phyloP scores from a whole-genome alignment of 2,113 vertebrate species.

The Paramormyrops kingsleyae region DNA sequence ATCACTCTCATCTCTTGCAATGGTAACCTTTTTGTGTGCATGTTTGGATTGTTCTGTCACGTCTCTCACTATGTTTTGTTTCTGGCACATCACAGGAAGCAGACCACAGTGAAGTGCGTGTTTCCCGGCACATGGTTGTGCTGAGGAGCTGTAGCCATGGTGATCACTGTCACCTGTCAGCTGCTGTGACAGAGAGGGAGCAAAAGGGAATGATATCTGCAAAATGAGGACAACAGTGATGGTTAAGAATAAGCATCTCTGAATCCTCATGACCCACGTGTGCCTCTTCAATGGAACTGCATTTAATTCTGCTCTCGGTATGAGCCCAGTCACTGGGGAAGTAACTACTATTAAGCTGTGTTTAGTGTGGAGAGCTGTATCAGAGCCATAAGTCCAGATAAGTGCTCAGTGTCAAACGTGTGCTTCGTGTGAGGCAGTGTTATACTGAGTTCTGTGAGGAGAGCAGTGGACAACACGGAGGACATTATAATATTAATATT shows the following conservation, averaged over 20 bases:
- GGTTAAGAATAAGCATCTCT: neutral
- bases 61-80: neutral
- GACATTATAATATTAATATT: neutral
- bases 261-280: neutral
- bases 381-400: neutral
- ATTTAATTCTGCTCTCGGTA: neutral
- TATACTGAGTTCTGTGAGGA: neutral
- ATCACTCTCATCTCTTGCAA: neutral
- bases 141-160: neutral
- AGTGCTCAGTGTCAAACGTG: neutral
- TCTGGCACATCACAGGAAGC: neutral
- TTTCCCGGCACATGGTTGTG: neutral
- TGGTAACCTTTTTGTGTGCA: neutral
- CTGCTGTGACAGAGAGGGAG: neutral
- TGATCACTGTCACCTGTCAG: neutral
- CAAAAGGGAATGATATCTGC: neutral
- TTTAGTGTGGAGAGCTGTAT: neutral
- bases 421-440: neutral
- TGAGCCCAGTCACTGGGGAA: neutral
- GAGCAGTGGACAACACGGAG: neutral
- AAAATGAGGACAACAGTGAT: neutral
- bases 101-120: neutral
- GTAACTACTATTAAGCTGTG: neutral
- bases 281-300: neutral
- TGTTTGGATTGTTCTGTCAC: neutral